Evolutionary conservation across 2,888 invertebrate species (phyloP).

Genomic region (Meteorus cinctellus): DNA sequence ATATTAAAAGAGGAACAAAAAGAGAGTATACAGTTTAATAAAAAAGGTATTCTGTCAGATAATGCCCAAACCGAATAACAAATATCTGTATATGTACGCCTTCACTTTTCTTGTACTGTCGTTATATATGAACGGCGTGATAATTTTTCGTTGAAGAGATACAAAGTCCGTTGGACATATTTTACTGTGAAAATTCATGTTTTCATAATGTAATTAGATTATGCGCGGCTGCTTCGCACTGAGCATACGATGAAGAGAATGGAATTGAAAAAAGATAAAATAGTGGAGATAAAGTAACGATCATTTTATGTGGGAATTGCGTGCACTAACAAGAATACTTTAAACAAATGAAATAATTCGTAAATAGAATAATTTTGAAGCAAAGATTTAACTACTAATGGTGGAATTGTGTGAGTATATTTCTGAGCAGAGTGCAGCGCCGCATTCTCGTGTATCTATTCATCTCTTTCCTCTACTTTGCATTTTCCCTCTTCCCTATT

Average conservation of each 20-base stretch:
- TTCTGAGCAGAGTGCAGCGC: constrained; percentile 40
- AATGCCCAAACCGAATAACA: not conserved
- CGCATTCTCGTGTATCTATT: constrained; percentile 45
- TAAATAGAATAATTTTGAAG: constrained; percentile 57
- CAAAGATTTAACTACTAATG: not conserved
- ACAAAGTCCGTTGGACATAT: constrained; percentile 49
- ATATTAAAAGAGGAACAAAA: not conserved
- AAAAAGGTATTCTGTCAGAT: not conserved
- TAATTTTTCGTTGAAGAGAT: constrained; percentile 33
- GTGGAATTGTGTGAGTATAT: not conserved
- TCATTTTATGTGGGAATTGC: constrained; percentile 63
- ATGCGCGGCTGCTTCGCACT: constrained; percentile 55
- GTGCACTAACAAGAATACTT: constrained; percentile 65
- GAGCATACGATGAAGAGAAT: constrained; percentile 34
- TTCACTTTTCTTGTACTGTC: not conserved
- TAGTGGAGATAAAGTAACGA: constrained; percentile 28
- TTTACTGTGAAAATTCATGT: constrained; percentile 66
- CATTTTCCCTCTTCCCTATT: constrained; percentile 26
- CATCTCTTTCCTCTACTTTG: constrained; percentile 30
- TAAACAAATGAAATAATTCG: constrained; percentile 64
- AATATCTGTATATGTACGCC: not conserved
- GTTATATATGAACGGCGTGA: constrained; percentile 13
- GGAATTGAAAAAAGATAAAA: constrained; percentile 46
- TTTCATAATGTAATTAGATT: constrained; percentile 71
- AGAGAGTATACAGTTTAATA: not conserved